A percentile compares a stretch with the other conserved stretches of the same genome.
These are phyloP conservation scores for Brachystomella parvula DNA, from an alignment of 1,140 invertebrate genomes.

Conservation along the genomic window DNA sequence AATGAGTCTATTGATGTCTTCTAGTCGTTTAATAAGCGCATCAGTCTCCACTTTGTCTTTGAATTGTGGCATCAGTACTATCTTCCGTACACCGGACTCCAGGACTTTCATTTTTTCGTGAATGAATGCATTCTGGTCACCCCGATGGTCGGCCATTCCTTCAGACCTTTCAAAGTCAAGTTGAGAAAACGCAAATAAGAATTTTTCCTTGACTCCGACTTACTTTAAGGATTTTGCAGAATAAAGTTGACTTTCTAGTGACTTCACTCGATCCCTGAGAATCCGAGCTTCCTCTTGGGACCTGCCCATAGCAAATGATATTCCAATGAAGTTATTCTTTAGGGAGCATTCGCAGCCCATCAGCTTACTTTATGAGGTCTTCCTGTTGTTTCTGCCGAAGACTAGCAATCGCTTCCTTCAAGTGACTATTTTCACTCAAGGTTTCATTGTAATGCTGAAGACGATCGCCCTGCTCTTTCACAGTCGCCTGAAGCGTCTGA, in stretches of 20 bases:
- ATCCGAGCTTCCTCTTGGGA: too few species aligned
- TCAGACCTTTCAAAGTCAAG: too few species aligned
- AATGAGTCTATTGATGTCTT: background rate
- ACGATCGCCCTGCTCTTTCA: constrained; percentile 15
- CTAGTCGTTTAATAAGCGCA: background rate
- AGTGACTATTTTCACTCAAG: background rate
- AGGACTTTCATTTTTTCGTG: background rate
- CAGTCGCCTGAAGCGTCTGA: constrained; percentile 11
- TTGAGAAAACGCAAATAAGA: too few species aligned
- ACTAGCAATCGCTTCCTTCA: constrained; percentile 14
- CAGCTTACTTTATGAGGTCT: constrained; percentile 13
- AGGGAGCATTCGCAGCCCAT: too few species aligned
- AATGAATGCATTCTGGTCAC: too few species aligned
- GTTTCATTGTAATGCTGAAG: constrained; percentile 9
- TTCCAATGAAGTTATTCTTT: too few species aligned
- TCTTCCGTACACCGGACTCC: background rate
- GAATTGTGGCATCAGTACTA: background rate
- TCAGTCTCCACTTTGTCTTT: background rate
- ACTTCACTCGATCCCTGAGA: too few species aligned
- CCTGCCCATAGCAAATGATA: too few species aligned
- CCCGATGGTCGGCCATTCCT: too few species aligned
- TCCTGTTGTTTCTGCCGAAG: constrained; percentile 7
- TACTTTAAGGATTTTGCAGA: too few species aligned
- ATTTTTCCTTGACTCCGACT: too few species aligned
- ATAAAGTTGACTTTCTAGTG: too few species aligned